Percentiles rank a stretch among this genome's conserved stretches.
These are phyloP conservation scores for Phoebastria nigripes DNA, from an alignment of 2,797 vertebrate genomes.

Conservation along the genomic window DNA sequence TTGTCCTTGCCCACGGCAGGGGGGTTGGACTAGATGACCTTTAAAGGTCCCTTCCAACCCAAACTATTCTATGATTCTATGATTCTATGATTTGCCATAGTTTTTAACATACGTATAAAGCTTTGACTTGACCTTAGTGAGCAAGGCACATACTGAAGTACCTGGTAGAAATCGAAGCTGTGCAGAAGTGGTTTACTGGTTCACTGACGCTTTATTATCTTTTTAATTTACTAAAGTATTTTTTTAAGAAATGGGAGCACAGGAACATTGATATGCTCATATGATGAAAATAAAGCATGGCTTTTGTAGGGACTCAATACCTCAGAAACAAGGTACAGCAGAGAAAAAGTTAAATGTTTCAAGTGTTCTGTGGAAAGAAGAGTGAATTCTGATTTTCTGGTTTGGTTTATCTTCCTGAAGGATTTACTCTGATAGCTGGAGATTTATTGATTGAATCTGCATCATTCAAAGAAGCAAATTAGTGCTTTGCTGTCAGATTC, in stretches of 20 bases:
- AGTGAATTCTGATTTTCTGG: background rate
- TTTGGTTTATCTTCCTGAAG: background rate
- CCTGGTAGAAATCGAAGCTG: background rate
- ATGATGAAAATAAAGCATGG: background rate
- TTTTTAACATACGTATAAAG: background rate
- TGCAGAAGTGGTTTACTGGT: background rate
- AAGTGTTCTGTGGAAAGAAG: background rate
- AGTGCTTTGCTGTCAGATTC: constrained; percentile 24
- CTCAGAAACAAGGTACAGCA: background rate
- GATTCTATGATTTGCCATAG: background rate
- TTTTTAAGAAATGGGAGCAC: background rate
- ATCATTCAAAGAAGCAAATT: constrained; percentile 41
- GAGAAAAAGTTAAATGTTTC: background rate
- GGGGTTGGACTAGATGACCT: no score
- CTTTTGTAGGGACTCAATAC: background rate
- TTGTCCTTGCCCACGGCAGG: no score
- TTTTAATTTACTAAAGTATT: background rate
- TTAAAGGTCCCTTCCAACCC: no score
- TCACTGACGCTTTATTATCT: background rate
- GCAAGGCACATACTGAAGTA: background rate
- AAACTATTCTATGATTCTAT: no score
- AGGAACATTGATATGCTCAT: background rate
- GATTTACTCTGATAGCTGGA: background rate
- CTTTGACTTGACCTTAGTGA: background rate
- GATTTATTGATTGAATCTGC: constrained; percentile 26